These are phyloP conservation scores for Pelecanus crispus DNA, from an alignment of 2,113 vertebrate species.

Conservation along the genomic window DNA sequence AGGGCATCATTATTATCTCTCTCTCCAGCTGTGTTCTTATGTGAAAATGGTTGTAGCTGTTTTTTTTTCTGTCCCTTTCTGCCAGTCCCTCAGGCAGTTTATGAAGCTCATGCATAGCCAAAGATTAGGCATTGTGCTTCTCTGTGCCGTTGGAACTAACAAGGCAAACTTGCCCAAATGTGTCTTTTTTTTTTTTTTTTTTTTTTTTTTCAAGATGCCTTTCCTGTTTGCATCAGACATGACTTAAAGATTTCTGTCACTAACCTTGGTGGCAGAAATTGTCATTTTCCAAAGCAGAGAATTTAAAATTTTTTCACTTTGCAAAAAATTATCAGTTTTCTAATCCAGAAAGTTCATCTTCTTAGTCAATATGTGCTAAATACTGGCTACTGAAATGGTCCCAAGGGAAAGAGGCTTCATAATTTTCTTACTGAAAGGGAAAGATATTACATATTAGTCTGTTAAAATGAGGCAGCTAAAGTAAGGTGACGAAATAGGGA, in stretches of 20 bases:
- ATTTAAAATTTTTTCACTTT: neutral
- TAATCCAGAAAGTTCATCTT: neutral
- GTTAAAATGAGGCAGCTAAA: neutral
- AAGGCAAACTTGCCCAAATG: neutral
- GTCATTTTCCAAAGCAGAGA: neutral
- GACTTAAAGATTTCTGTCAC: neutral
- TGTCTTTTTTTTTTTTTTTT: neutral
- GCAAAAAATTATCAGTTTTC: neutral
- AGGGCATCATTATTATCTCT: neutral
- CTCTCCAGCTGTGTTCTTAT: constrained; percentile 42
- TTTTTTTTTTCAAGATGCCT: neutral
- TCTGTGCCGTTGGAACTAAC: neutral
- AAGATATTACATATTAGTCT: neutral
- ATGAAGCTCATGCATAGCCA: constrained; percentile 11
- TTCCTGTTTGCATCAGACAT: neutral
- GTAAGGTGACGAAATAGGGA: neutral
- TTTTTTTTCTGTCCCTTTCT: constrained; percentile 27
- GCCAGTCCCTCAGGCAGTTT: constrained; percentile 40
- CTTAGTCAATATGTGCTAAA: neutral
- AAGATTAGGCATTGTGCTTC: neutral
- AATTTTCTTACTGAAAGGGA: neutral
- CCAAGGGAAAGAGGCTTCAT: neutral
- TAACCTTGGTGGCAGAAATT: neutral
- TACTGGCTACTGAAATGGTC: neutral
- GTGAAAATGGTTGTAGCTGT: neutral